Evolutionary conservation across 2,797 vertebrate genomes (phyloP), one percentile per base, ranked within the genome.

Genomic region (Myiothlypis chrysogaster): DNA sequence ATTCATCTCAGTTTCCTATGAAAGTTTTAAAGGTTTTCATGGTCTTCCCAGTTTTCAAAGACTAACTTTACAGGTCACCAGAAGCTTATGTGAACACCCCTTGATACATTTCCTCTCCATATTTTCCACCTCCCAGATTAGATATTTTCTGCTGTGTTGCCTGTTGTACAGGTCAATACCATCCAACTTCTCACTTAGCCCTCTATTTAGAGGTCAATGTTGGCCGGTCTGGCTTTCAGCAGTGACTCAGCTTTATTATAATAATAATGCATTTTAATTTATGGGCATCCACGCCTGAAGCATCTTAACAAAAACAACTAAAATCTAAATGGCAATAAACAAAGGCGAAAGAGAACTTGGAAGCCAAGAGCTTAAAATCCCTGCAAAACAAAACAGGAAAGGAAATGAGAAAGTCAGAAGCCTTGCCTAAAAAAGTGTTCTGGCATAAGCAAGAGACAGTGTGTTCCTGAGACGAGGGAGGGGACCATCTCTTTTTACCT

Each of bases 211-310:
- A 93, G 37, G 22, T 82, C 86, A 37, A 0, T 57, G 37, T 64
- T 68, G 44, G 61, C 53, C 52, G 76, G 55, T 39, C 57, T 94
- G 84, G 28, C 73, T 87, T 93, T 77, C 81, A 94, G 75, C 46
- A 55, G 52, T 90, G 79, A 70, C 0, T 2, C 63, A 91, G 87
- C 16, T 88, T 97, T 95, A 94, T 97, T 79, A 94, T 95, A 97
- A 97, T 95, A 97, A 96, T 95, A 97, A 98, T 92, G 82, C 82
- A 94, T 97, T 97, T 96, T 97, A 95, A 94, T 97, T 97, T 97
- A 96, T 91, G 94, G 95, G 82, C 95, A 96, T 94, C 94, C 80
- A 89, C 1, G 92, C 94, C 95, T 95, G 89, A 90, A 96, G 91
- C 70, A 10, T 91, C 87, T 97, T 94, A 97, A 97, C 95, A 97